Evolutionary conservation across 2,888 invertebrate genomes (phyloP), one percentile per base, ranked within the genome.

Genomic region (Coleophora deauratella): DNA sequence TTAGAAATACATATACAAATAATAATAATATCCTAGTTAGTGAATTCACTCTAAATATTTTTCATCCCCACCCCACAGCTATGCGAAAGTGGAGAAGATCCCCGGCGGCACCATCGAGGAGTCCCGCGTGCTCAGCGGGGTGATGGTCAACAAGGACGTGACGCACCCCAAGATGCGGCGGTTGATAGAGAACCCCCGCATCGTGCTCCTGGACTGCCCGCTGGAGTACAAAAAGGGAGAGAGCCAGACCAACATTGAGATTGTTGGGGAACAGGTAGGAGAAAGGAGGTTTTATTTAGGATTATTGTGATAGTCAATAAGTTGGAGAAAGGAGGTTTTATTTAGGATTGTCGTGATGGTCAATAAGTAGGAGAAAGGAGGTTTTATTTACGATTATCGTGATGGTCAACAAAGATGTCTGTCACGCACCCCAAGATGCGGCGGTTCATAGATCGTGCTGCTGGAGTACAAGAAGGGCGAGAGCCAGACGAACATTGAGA

Each of bases 161-260:
- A 97, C 97, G 0, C 99, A 99, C 76, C 93, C 98, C 0, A 98
- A 98, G 87, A 99, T 99, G 99, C 88, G 90, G 55, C 90, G 98
- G 35, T 90, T 90, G 57, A 97, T 99, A 57, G 94, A 97, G 76
- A 97, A 99, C 76, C 99, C 99, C 0, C 89, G 98, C 53, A 98
- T 99, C 62, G 82, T 99, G 1, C 86, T 99, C 39, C 86, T 99
- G 27, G 99, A 99, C 80, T 99, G 99, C 72, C 91, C 94, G 1
- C 85, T 99, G 41, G 99, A 99, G 75, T 99, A 99, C 85, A 99
- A 99, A 80, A 99, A 99, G 78, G 99, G 99, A 28, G 98, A 99
- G 86, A 97, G 97, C 66, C 96, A 97, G 88, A 98, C 98, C 4
- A 97, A 98, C 71, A 94, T 99, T 27, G 99, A 99, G 84, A 95